Evolutionary conservation across 2,797 vertebrate genomes (phyloP), one percentile per base, ranked within the genome.

Genomic region (Craterocephalus amniculus): DNA sequence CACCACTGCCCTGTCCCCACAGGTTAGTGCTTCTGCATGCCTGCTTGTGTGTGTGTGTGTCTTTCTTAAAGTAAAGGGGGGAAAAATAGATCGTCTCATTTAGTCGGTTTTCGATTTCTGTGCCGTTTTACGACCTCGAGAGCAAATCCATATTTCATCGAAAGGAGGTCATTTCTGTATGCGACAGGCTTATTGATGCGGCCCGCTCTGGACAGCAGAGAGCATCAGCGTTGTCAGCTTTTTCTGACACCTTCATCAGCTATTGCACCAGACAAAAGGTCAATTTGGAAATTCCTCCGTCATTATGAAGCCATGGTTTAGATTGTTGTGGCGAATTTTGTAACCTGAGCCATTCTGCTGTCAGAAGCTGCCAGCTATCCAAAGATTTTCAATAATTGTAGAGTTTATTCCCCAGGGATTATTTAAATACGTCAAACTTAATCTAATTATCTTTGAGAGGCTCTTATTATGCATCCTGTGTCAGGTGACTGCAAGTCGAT

Each of bases 1-100:
- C 67, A 83, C 89, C 86, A 87, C 86, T 66, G 87, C 90, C 82
- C 87, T 94, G 83, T 86, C 92, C 80, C 84, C 92, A 88, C 94
- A 94, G 93, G 94, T 94, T 49, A 91, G 92, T 87, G 35, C 60
- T 38, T 72, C 61, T 45, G 16, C 20, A 6, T 40, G 35, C 59
- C 16, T 36, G 22, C 26, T 49, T 45, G 11, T 74, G 5, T 32
- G 18, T 58, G 27, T 31, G 1, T 34, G 35, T 57, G 26, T 63
- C 49, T 52, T 55, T 34, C 31, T 8, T 27, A 31, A 63, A 43
- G 26, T 4, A 62, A 58, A 12, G 12, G 9, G n/a, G 9, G 3
- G n/a, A 4, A 63, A 55, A 55, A 72, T 22, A 20, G 27, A 72
- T 57, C 36, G 18, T 54, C 34, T 65, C 24, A 24, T 43, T 74